Conservation (phyloP, 1,140 invertebrate genomes). For the Drosophila oshimai region DNA sequence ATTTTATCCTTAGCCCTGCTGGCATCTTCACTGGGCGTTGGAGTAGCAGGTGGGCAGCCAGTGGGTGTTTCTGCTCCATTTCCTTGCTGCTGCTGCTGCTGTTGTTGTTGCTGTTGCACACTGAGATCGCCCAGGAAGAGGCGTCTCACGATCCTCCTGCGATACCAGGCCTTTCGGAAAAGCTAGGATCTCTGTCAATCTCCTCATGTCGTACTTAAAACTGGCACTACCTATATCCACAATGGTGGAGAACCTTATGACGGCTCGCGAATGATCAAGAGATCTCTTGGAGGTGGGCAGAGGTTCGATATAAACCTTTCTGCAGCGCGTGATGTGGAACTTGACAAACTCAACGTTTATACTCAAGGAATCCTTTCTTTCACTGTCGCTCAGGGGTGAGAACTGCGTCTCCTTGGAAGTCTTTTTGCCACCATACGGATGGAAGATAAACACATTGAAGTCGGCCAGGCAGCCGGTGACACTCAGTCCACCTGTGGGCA, state of each 20-base stretch:
- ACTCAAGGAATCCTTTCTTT: constrained; percentile 96
- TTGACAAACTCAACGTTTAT: constrained; percentile 99
- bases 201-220: constrained; percentile 99
- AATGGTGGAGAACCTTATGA: constrained; percentile 96
- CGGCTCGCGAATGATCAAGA: constrained; percentile 87
- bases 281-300: constrained; percentile 83
- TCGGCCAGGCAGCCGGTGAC: constrained; percentile 97
- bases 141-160: constrained; percentile 94
- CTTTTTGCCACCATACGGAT: constrained; percentile 97
- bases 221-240: constrained; percentile 98
- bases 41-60: constrained; percentile 39
- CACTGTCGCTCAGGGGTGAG: constrained; percentile 93
- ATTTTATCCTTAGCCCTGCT: constrained; percentile 58
- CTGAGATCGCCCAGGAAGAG: constrained; percentile 96
- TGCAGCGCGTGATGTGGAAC: constrained; percentile 94
- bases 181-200: constrained; percentile 97
- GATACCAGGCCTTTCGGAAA: constrained; percentile 99
- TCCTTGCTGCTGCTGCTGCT: constrained; percentile 57
- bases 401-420: constrained; percentile 92
- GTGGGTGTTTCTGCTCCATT: constrained; percentile 48
- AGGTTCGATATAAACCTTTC: constrained; percentile 91
- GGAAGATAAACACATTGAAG: constrained; percentile 98
- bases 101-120: constrained; percentile 69
- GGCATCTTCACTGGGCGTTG: constrained; percentile 57
- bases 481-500: constrained; percentile 84